These are phyloP conservation scores for Dryocosmus kuriphilus DNA, from an alignment of 2,888 invertebrate genomes.

Conservation along the genomic window DNA sequence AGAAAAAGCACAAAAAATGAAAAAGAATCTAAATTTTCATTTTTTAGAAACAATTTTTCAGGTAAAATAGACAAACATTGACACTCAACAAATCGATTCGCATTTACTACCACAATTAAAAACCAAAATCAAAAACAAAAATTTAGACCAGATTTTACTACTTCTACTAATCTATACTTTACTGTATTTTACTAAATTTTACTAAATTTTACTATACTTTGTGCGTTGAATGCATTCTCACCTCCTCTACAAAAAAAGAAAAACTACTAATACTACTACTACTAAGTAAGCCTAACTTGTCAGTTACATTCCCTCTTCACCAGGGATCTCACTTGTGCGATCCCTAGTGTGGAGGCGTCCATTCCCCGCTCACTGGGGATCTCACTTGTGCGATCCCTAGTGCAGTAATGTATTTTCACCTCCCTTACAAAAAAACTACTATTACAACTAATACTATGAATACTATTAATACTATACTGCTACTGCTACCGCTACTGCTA, in stretches of 20 bases:
- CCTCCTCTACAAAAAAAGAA: too few species aligned
- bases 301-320: too few species aligned
- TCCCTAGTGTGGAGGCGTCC: too few species aligned
- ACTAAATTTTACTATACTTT: too few species aligned
- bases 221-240: too few species aligned
- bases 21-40: background rate
- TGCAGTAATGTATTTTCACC: too few species aligned
- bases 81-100: conserved; percentile 20
- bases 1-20: background rate
- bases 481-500: conserved; percentile 47
- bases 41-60: background rate
- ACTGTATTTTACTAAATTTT: conserved; percentile 13
- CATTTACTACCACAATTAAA: background rate
- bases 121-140: background rate
- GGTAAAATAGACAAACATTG: conserved; percentile 22
- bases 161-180: background rate
- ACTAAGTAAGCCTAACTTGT: too few species aligned
- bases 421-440: too few species aligned
- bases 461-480: conserved; percentile 37
- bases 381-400: too few species aligned
- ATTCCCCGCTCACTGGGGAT: too few species aligned
- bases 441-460: background rate
- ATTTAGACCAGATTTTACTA: background rate
- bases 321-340: too few species aligned
- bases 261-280: too few species aligned